Base-by-base conservation (phyloP, 2,888 invertebrate species). In the Ectemnius continuus region DNA sequence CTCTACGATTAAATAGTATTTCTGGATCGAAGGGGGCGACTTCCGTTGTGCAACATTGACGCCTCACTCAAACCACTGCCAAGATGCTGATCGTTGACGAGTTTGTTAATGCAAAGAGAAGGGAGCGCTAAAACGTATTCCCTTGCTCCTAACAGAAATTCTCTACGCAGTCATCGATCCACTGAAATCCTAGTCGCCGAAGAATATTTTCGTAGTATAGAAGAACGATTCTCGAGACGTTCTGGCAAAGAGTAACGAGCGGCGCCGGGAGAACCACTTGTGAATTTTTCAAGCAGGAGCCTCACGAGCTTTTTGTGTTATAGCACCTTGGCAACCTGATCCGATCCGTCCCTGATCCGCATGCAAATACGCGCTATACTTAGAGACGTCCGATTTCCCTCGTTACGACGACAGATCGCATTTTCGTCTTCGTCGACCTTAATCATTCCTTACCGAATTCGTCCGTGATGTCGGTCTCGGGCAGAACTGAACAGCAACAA, bases 321-420 rank as follows among this genome's bases (percentile, higher is more conserved):
- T 73, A 73, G 58, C 14, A 61, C 70, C 68, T 83, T 76, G 81
- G 80, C 83, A 80, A 73, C 71, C 69, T 62, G 65, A 72, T 69
- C 74, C 67, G 68, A 78, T 76, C 56, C 76, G 83, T 75, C 83
- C 81, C 80, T 83, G 83, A 83, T 83, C 80, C 63, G 80, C 82
- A 77, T 83, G 76, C 83, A 80, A 83, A 83, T 83, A 78, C 64
- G 78, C 76, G 75, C 85, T 85, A 85, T 85, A 85, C 81, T 86
- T 85, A 85, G 85, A 80, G 76, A 81, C 78, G 83, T 84, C 85
- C 85, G 85, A 85, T 85, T 85, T 85, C 71, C 85, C 80, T 81
- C 84, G 80, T 82, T 83, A 77, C 85, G 76, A 75, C 76, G 73
- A 83, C 83, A 78, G 80, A 83, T 80, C 75, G 64, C 78, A 79